Evolutionary conservation across 1,140 invertebrate species (phyloP), one percentile per base, ranked within the genome.

Genomic region (Wiebesia pumilae): DNA sequence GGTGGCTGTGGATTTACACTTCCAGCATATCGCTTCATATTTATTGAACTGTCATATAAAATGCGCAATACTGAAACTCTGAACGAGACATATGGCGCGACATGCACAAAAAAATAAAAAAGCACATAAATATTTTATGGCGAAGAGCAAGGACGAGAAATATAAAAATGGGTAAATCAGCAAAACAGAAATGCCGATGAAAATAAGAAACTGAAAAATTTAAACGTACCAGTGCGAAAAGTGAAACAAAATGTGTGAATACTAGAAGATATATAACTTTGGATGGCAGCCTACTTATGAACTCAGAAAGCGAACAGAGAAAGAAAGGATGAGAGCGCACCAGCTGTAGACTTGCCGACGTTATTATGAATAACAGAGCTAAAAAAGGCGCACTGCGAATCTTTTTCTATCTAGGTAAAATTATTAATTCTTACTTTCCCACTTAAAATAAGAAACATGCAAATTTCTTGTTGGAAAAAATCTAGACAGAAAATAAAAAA

Each of bases 121-220:
- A 54, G 30, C 24, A 24, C 40, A 27, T 83, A 83, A 83, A 83
- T 75, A 83, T 75, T 75, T 83, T 38, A 75, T 12, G 16, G 38
- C 9, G n/a, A 9, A 81, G 14, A 3, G 21, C 43, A 43, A 47
- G 38, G 21, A 30, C 0, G 38, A 47, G n/a, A 27, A 84, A n/a
- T n/a, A n/a, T n/a, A n/a, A n/a, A 80, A 54, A 79, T n/a, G 51
- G 21, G 38, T 85, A 80, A 85, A 85, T 80, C 77, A 80, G 73
- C 40, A 54, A 71, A 85, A 71, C 27, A 47, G 27, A 77, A 47
- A 58, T 4, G 58, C 16, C 24, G 43, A 83, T 43, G 71, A 67
- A 81, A 81, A 81, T 85, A 54, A 81, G 43, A 85, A 85, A 75
- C 47, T 85, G 79, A 81, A 85, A 85, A 81, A 62, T 85, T 71